phyloP scores from a whole-genome alignment of 2,797 vertebrate genomes.

The Hydrophis major region DNA sequence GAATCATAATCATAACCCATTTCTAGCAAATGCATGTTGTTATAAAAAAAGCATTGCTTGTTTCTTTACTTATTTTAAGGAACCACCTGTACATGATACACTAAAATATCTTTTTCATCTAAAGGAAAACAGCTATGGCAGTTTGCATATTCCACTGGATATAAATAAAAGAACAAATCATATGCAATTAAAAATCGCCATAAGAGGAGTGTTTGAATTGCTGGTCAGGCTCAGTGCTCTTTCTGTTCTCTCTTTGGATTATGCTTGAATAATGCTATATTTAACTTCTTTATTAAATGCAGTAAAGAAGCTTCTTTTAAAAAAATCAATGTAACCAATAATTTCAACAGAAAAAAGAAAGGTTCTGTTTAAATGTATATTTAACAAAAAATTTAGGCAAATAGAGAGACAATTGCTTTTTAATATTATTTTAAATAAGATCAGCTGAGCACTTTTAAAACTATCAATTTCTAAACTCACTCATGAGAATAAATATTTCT shows the following conservation, averaged over 20 bases:
- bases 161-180: not conserved
- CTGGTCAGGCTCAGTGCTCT: not conserved
- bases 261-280: too few species aligned
- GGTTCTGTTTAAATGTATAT: not conserved
- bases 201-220: not conserved
- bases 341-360: not conserved
- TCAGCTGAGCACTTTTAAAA: not conserved
- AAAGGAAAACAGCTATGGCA: not conserved
- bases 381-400: not conserved
- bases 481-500: not conserved
- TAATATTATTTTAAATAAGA: not conserved
- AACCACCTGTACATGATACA: not conserved
- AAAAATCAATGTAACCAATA: not conserved
- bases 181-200: not conserved
- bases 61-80: not conserved
- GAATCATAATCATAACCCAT: constrained; percentile 31
- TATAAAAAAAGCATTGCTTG: not conserved
- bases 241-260: not conserved
- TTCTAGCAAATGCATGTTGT: constrained; percentile 23
- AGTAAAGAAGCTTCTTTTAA: not conserved
- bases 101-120: not conserved
- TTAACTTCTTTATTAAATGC: not conserved
- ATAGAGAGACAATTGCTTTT: not conserved
- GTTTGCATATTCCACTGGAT: not conserved
- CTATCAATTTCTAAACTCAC: not conserved